A percentile compares a stretch with the other conserved stretches of the same genome.
Evolutionary conservation across 2,797 vertebrate genomes (phyloP).

Genomic region (Hippoglossus hippoglossus): DNA sequence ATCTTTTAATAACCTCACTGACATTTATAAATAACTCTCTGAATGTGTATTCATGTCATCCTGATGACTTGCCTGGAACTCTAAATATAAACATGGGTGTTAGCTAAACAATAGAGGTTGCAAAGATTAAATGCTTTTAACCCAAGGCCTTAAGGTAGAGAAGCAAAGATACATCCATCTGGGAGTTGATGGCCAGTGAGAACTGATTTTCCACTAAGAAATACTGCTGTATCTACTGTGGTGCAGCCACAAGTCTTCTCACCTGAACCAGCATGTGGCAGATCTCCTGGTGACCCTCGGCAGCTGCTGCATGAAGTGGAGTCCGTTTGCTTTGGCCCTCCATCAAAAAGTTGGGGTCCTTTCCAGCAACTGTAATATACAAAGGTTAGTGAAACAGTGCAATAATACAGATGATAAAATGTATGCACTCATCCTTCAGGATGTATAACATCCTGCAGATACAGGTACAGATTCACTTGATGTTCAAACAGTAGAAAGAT

Average conservation of each 20-base stretch:
- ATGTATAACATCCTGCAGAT: no score
- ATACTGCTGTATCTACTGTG: not conserved
- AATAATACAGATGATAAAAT: not conserved
- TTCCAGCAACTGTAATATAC: conserved; percentile 89
- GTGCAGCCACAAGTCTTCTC: conserved; percentile 26
- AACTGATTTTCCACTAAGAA: not conserved
- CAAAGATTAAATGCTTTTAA: no score
- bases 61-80: no score
- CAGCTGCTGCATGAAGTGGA: conserved; percentile 91
- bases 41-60: no score
- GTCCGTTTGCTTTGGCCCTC: conserved; percentile 91
- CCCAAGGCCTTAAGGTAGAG: no score
- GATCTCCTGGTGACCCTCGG: conserved; percentile 93
- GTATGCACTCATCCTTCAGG: not conserved
- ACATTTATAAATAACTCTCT: no score
- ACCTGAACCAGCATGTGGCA: conserved; percentile 98
- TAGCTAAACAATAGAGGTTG: no score
- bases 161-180: no score
- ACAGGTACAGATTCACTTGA: no score
- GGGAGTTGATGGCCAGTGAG: not conserved
- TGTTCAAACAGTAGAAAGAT: no score
- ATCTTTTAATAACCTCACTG: no score
- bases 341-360: conserved; percentile 95
- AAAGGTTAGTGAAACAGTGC: not conserved
- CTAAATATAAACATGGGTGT: no score